These are phyloP conservation scores for Phalacrocorax aristotelis DNA, from an alignment of 2,113 vertebrate species.

Conservation along the genomic window DNA sequence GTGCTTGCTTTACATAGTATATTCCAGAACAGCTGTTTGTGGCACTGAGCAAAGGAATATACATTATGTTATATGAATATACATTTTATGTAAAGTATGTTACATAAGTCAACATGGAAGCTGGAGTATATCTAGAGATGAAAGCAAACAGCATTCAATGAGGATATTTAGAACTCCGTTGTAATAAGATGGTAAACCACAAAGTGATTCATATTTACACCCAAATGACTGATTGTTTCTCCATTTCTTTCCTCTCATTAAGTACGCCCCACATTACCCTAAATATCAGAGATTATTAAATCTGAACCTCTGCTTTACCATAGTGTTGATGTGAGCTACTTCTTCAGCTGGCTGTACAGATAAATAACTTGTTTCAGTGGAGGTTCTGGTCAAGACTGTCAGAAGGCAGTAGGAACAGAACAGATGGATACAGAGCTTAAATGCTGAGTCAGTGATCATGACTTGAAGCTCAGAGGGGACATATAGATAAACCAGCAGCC, in stretches of 20 bases:
- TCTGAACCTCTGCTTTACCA: neutral
- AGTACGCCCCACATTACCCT: neutral
- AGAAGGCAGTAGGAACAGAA: neutral
- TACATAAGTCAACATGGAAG: neutral
- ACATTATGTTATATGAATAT: neutral
- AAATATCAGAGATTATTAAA: neutral
- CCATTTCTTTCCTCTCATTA: neutral
- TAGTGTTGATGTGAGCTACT: neutral
- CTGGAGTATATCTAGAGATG: neutral
- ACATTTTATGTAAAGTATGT: neutral
- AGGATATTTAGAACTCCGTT: neutral
- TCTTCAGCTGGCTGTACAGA: neutral
- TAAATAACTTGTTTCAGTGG: neutral
- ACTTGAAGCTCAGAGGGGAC: neutral
- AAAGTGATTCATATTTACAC: neutral
- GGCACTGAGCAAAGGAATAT: neutral
- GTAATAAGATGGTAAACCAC: neutral
- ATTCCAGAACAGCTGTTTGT: neutral
- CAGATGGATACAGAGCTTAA: neutral
- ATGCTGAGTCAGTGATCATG: neutral
- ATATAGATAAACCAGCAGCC: neutral
- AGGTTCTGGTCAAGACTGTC: neutral
- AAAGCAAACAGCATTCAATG: neutral
- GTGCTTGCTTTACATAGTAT: neutral
- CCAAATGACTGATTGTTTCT: constrained; percentile 8